These are phyloP conservation scores for Syngnathus typhle DNA, from an alignment of 2,113 vertebrate species.

Conservation along the genomic window DNA sequence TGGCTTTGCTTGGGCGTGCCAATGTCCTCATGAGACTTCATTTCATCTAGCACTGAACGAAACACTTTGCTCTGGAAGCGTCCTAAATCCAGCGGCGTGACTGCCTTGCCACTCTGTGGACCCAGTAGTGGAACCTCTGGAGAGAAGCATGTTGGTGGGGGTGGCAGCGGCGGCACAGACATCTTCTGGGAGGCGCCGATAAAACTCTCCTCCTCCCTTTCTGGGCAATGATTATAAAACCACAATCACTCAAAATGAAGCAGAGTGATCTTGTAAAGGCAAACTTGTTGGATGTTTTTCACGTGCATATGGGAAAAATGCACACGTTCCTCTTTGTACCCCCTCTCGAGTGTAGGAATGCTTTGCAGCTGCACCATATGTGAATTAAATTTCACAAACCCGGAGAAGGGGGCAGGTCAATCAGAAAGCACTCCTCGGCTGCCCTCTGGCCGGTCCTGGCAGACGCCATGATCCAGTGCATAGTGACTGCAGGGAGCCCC, in stretches of 20 bases:
- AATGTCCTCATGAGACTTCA: constrained; percentile 48
- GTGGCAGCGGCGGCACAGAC: constrained; percentile 27
- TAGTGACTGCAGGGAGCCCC: constrained; percentile 84
- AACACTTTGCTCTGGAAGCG: constrained; percentile 89
- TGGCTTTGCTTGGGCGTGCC: constrained; percentile 42
- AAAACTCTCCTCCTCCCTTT: constrained; percentile 68
- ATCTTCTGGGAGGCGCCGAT: constrained; percentile 69
- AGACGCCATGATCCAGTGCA: constrained; percentile 84
- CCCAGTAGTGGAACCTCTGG: constrained; percentile 58
- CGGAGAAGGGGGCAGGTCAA: constrained; percentile 72
- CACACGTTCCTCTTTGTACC: not conserved
- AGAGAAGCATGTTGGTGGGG: constrained; percentile 36
- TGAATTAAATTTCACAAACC: constrained; percentile 60
- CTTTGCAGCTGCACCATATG: not conserved
- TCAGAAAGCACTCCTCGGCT: constrained; percentile 77
- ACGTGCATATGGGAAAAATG: not conserved
- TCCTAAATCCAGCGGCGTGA: constrained; percentile 86
- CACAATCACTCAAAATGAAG: not conserved
- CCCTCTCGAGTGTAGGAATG: not conserved
- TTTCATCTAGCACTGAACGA: constrained; percentile 72
- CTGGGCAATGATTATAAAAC: constrained; percentile 38
- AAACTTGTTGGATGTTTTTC: not conserved
- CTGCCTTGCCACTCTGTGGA: constrained; percentile 61
- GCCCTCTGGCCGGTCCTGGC: constrained; percentile 76
- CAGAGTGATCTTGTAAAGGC: not conserved